phyloP scores from a whole-genome alignment of 2,113 vertebrate genomes.

The Eulemur macaco region DNA sequence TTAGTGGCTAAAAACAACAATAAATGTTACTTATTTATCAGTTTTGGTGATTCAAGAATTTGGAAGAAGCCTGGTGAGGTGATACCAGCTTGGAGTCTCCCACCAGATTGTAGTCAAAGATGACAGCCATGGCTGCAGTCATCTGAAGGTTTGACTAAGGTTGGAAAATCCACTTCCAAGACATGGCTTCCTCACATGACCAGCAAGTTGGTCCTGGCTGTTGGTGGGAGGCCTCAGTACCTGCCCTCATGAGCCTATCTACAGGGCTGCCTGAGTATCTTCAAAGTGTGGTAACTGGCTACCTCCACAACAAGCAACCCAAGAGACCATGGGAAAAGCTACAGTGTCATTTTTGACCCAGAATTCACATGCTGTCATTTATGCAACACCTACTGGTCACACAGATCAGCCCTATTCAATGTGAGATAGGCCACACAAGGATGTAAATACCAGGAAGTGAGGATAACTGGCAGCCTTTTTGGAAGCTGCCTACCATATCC shows the following conservation, averaged over 20 bases:
- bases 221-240: not conserved
- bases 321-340: not conserved
- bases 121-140: not conserved
- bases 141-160: not conserved
- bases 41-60: not conserved
- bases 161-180: not conserved
- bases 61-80: not conserved
- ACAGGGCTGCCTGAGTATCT: not conserved
- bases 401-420: not conserved
- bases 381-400: not conserved
- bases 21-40: not conserved
- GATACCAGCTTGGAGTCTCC: not conserved
- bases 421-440: not conserved
- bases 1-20: not conserved
- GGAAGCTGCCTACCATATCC: not conserved
- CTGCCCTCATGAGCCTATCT: not conserved
- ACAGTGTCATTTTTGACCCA: not conserved
- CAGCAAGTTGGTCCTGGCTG: not conserved
- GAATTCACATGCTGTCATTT: not conserved
- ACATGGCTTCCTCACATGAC: not conserved
- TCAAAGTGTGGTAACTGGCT: not conserved
- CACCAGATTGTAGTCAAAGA: not conserved
- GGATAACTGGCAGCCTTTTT: not conserved
- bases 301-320: not conserved
- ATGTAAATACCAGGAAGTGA: not conserved